Evolutionary conservation across 2,113 vertebrate genomes (phyloP).

Genomic region (Saccopteryx bilineata): DNA sequence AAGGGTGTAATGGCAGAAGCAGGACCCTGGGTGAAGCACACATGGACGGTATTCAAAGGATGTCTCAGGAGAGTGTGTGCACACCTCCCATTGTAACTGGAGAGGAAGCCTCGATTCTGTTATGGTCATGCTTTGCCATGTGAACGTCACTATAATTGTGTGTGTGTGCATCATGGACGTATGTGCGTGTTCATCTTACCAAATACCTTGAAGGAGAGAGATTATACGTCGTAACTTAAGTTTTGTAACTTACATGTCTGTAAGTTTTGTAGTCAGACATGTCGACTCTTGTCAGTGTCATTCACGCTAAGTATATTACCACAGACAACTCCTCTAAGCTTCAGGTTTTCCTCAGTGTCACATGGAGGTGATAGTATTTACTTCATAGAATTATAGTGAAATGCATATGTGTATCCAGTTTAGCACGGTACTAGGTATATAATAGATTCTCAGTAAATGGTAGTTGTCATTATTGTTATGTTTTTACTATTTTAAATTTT

Average conservation of each 20-base stretch:
- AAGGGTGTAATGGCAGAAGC: neutral
- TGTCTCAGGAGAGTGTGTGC: neutral
- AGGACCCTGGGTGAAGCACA: neutral
- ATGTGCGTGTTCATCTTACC: neutral
- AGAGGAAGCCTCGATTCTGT: neutral
- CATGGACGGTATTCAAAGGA: neutral
- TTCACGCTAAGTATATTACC: neutral
- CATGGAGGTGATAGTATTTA: neutral
- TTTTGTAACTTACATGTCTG: too few relatives aligned
- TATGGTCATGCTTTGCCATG: neutral
- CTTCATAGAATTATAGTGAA: neutral
- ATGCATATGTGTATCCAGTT: neutral
- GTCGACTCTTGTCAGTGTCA: neutral
- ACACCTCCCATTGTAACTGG: too few relatives aligned
- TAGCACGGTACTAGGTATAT: neutral
- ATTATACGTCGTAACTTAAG: neutral
- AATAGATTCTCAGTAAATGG: neutral
- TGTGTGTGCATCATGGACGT: neutral
- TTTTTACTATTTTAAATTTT: conserved; percentile 10
- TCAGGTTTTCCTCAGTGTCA: neutral
- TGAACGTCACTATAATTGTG: neutral
- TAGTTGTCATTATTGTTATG: neutral
- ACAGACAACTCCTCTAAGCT: neutral
- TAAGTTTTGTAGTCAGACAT: neutral
- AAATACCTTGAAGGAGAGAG: neutral